A percentile compares a stretch with the other conserved stretches of the same genome.
These are phyloP conservation scores for Harpalus rufipes DNA, from an alignment of 2,888 invertebrate genomes.

Conservation along the genomic window DNA sequence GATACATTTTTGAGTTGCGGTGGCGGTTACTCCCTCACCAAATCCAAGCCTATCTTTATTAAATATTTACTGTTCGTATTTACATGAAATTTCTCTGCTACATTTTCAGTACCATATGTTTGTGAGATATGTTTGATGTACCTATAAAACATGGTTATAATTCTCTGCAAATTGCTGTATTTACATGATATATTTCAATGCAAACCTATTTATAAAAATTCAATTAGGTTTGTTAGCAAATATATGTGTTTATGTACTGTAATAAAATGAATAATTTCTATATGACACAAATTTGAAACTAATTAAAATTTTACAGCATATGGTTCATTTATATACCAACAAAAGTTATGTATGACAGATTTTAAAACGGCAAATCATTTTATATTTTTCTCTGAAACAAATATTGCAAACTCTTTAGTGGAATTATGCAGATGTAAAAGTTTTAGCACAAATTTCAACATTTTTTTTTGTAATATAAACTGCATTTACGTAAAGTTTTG, in stretches of 20 bases:
- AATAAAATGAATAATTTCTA: neutral
- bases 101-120: neutral
- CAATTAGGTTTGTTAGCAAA: conserved; percentile 18
- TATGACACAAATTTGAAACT: conserved; percentile 5
- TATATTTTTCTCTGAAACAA: no score
- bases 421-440: no score
- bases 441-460: no score
- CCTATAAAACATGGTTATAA: conserved; percentile 28
- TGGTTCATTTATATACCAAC: neutral
- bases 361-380: no score
- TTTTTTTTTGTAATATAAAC: no score
- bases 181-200: conserved; percentile 20
- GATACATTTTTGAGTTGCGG: conserved; percentile 5
- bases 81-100: conserved; percentile 6
- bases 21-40: neutral
- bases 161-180: conserved; percentile 9
- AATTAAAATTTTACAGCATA: conserved; percentile 8
- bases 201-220: conserved; percentile 30
- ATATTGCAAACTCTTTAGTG: no score
- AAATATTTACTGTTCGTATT: conserved; percentile 43
- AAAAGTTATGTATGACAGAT: no score
- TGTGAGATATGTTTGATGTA: conserved; percentile 16
- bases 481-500: no score
- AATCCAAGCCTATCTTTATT: conserved; percentile 29
- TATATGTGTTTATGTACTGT: neutral